These are phyloP conservation scores for Odontamblyopus rebecca DNA, from an alignment of 2,797 vertebrate species.

Conservation along the genomic window DNA sequence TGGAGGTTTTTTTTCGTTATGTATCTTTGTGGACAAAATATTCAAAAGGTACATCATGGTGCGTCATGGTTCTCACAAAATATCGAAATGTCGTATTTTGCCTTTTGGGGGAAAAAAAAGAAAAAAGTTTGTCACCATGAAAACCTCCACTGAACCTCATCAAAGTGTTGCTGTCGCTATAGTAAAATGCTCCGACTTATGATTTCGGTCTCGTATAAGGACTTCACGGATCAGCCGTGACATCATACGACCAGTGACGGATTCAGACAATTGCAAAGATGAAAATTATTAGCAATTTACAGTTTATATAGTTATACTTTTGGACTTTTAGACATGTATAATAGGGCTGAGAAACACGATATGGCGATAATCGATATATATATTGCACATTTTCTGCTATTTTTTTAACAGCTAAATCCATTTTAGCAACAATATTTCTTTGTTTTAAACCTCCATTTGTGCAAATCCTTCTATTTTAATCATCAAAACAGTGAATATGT, in stretches of 20 bases:
- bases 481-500: too few species aligned
- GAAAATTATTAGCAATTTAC: too few species aligned
- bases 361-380: too few species aligned
- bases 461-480: too few species aligned
- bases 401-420: too few species aligned
- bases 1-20: conserved; percentile 22
- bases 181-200: conserved; percentile 24
- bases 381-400: too few species aligned
- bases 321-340: too few species aligned
- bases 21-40: conserved; percentile 28
- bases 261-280: too few species aligned
- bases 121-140: conserved; percentile 39
- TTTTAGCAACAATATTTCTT: too few species aligned
- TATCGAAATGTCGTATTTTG: not conserved
- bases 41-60: conserved; percentile 1
- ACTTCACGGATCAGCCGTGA: not conserved
- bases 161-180: conserved; percentile 45
- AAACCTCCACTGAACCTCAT: conserved; percentile 2
- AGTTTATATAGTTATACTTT: too few species aligned
- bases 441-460: too few species aligned
- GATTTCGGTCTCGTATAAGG: conserved; percentile 15
- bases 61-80: conserved; percentile 1
- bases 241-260: not conserved
- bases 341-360: too few species aligned
- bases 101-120: conserved; percentile 5